Evolutionary conservation across 2,113 vertebrate genomes (phyloP).

Genomic region (Cyprinodon variegatus): DNA sequence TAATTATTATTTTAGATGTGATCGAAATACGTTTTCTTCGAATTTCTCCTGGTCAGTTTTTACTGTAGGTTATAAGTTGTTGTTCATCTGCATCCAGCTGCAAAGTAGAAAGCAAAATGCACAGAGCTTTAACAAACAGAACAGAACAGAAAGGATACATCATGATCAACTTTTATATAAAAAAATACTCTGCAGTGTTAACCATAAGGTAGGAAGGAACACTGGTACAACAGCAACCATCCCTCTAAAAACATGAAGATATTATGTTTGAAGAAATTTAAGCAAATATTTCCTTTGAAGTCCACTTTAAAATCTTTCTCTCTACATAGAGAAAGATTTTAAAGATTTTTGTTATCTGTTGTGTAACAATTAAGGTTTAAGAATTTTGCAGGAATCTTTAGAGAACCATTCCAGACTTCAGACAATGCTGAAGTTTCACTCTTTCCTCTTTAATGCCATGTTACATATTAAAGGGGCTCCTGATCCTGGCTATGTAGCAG

Average conservation of each 20-base stretch:
- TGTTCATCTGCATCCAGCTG: not conserved
- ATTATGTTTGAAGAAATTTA: not conserved
- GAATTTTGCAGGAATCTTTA: too few species aligned
- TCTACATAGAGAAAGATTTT: not conserved
- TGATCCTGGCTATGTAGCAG: not conserved
- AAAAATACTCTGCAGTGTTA: not conserved
- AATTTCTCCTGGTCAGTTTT: too few species aligned
- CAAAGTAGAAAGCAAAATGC: not conserved
- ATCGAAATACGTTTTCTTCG: not conserved
- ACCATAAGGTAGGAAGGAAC: not conserved
- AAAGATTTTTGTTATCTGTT: not conserved
- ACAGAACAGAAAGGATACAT: not conserved
- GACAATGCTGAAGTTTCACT: not conserved
- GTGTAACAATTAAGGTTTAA: not conserved
- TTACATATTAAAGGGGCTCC: not conserved
- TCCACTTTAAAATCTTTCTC: not conserved
- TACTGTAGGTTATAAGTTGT: not conserved
- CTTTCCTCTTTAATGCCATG: not conserved
- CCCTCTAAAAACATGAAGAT: not conserved
- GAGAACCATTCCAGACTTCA: too few species aligned
- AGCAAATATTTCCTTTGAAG: not conserved
- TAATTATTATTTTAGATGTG: too few species aligned
- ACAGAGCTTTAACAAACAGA: not conserved
- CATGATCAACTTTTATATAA: not conserved
- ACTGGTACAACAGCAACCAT: not conserved